Evolutionary conservation across 2,797 vertebrate genomes (phyloP), one percentile per base, ranked within the genome.

Genomic region (Trachurus trachurus): DNA sequence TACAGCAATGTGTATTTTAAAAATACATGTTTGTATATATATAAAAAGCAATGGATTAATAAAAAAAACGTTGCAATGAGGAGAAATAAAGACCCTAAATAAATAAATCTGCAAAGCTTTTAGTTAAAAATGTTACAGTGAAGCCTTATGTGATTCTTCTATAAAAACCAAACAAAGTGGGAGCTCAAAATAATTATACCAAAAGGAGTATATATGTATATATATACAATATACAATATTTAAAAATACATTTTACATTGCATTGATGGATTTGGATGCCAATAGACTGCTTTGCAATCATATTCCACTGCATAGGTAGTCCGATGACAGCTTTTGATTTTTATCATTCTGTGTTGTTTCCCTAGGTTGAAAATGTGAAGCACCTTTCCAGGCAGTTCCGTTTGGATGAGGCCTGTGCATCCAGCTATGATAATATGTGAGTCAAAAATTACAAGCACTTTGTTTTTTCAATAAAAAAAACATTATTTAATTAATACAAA

Each of bases 401-500:
- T 53, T 19, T 76, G 39, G 9, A 60, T 69, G 19, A 9, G 9
- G 39, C 42, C 15, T 44, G 2, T 45, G 34, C 15, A 60, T 29
- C 6, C 16, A 53, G 8, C 6, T 4, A 49, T 26, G 39, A 64
- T 10, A 31, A 54, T 5, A 6, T 60, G 1, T 58, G 16, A 66
- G 15, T 53, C 45, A 77, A 71, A 74, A 13, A 9, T 42, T 19
- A 1, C 4, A 34, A 76, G 7, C 15, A 53, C 17, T 26, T 66
- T 19, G 26, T 45, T 3, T 56, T 73, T 82, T 82, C 70, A 74
- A 59, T 50, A 77, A 71, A 79, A 3, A 7, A 49, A 5, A 62
- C 6, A 39, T 22, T 50, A 49, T 34, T 44, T 13, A 68, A 56
- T 70, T 60, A 66, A 66, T 87, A 85, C 70, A 91, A 89, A 92